These are phyloP conservation scores for Philereme vetulata DNA, from an alignment of 2,888 invertebrate species.

Conservation along the genomic window DNA sequence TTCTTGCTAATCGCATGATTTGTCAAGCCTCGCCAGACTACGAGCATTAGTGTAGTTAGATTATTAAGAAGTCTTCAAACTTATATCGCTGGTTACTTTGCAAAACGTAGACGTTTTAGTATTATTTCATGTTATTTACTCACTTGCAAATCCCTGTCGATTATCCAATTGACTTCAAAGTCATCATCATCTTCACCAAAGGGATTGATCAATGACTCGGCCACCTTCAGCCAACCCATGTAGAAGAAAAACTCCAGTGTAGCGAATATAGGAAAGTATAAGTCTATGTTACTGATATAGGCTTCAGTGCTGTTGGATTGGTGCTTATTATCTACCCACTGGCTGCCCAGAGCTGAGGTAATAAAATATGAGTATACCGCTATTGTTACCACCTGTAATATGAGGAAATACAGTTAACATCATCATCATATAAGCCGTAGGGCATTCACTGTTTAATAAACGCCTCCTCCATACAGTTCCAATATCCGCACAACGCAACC, in stretches of 20 bases:
- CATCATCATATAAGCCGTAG: too few relatives aligned
- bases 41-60: too few relatives aligned
- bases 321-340: slow-evolving; percentile 89
- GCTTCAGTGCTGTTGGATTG: slow-evolving; percentile 50
- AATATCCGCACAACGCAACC: too few relatives aligned
- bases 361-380: slow-evolving; percentile 96
- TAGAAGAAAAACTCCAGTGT: slow-evolving; percentile 94
- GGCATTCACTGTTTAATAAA: too few relatives aligned
- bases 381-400: slow-evolving; percentile 90
- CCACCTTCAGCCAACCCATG: slow-evolving; percentile 96
- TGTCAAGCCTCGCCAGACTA: too few relatives aligned
- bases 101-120: not conserved
- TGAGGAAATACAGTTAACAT: not conserved
- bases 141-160: slow-evolving; percentile 94
- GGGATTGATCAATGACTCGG: slow-evolving; percentile 95
- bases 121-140: slow-evolving; percentile 31
- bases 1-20: too few relatives aligned
- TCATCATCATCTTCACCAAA: slow-evolving; percentile 97
- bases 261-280: slow-evolving; percentile 95
- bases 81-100: not conserved
- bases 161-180: slow-evolving; percentile 96
- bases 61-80: not conserved
- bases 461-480: too few relatives aligned
- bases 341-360: slow-evolving; percentile 94
- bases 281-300: slow-evolving; percentile 87